Percentiles rank a stretch among this genome's conserved stretches.
Conservation (phyloP, 1,140 invertebrate species). For the Zeugodacus cucurbitae region DNA sequence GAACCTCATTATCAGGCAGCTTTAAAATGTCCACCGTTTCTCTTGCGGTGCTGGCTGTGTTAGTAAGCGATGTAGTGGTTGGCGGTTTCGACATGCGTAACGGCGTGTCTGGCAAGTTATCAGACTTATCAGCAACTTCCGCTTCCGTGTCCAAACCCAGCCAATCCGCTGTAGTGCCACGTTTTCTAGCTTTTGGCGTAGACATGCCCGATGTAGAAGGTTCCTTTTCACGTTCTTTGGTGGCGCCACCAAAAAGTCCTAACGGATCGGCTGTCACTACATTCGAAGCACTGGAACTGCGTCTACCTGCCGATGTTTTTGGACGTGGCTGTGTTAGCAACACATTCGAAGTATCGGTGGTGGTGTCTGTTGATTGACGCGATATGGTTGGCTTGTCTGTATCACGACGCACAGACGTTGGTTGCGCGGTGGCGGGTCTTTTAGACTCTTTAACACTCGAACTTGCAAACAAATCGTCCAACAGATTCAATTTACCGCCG, state of each 20-base stretch:
- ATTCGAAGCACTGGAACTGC: constrained; percentile 54
- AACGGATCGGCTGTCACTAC: constrained; percentile 54
- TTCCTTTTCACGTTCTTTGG: constrained; percentile 48
- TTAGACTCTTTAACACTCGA: constrained; percentile 47
- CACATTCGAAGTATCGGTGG: constrained; percentile 55
- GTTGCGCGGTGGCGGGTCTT: constrained; percentile 46
- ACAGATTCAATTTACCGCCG: constrained; percentile 47
- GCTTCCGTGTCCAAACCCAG: constrained; percentile 52
- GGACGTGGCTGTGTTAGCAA: constrained; percentile 50
- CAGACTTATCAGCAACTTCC: not conserved
- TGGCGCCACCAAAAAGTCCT: constrained; percentile 52
- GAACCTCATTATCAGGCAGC: not conserved
- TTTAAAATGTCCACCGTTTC: constrained; percentile 33
- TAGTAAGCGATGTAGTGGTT: not conserved
- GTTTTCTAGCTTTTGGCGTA: constrained; percentile 55
- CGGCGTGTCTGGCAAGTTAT: constrained; percentile 41
- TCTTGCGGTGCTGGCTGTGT: not conserved
- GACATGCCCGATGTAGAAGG: constrained; percentile 55
- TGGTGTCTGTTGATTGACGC: constrained; percentile 62
- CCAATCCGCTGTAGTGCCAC: constrained; percentile 59
- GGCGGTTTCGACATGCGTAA: not conserved
- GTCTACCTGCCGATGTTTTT: constrained; percentile 57
- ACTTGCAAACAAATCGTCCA: constrained; percentile 47
- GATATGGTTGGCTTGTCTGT: constrained; percentile 54
- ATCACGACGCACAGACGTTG: constrained; percentile 12